A percentile compares a stretch with the other conserved stretches of the same genome.
Evolutionary conservation across 2,888 invertebrate genomes (phyloP).

Genomic region (Tenthredo distinguenda): DNA sequence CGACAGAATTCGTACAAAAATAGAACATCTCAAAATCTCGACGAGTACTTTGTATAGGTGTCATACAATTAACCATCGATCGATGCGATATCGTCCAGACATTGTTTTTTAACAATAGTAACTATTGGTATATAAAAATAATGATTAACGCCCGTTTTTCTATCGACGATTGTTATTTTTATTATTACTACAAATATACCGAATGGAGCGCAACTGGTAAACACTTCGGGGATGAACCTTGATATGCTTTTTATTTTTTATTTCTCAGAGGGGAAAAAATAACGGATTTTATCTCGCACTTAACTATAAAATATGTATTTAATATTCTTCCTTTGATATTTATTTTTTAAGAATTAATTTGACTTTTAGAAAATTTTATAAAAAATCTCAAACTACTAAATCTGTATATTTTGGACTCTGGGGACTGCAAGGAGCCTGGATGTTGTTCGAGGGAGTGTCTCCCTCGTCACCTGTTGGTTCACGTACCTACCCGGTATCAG

Average conservation of each 20-base stretch:
- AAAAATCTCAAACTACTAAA: not conserved
- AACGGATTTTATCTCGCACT: too few relatives aligned
- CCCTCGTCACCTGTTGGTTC: slow-evolving; percentile 75
- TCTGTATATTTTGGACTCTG: slow-evolving; percentile 48
- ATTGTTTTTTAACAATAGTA: too few relatives aligned
- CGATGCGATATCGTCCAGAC: not conserved
- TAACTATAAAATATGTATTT: too few relatives aligned
- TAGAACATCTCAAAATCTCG: not conserved
- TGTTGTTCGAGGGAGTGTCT: slow-evolving; percentile 73
- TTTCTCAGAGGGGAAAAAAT: too few relatives aligned
- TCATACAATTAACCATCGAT: not conserved
- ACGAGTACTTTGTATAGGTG: not conserved
- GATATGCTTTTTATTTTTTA: too few relatives aligned
- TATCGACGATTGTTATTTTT: not conserved
- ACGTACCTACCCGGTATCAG: slow-evolving; percentile 67
- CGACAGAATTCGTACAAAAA: not conserved
- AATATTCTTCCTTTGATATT: too few relatives aligned
- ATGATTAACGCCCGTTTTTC: too few relatives aligned
- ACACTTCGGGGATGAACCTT: not conserved
- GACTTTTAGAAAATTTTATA: not conserved
- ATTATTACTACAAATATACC: not conserved
- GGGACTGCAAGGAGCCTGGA: slow-evolving; percentile 57
- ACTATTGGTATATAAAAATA: too few relatives aligned
- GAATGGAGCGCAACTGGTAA: not conserved
- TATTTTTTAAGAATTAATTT: not conserved